A percentile compares a stretch with the other conserved stretches of the same genome.
These are phyloP conservation scores for Coracopsis vasa DNA, from an alignment of 2,113 vertebrate genomes.

Conservation along the genomic window DNA sequence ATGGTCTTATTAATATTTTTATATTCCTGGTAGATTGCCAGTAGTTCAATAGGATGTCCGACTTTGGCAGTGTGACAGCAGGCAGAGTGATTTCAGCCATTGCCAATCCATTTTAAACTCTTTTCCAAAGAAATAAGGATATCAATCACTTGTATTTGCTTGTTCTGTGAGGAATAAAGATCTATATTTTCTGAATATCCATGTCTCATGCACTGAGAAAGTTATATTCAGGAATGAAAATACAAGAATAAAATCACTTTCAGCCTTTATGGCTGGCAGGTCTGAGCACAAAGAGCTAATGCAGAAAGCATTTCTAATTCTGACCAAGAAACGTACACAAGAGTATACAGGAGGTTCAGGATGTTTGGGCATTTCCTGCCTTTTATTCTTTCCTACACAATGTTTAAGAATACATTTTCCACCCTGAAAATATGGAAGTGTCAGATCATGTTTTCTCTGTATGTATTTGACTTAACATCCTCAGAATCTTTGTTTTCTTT, in stretches of 20 bases:
- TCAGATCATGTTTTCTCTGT: background rate
- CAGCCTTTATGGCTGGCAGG: background rate
- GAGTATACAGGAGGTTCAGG: background rate
- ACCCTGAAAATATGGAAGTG: background rate
- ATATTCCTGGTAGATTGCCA: conserved; percentile 8
- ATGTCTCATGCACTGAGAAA: background rate
- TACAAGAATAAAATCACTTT: background rate
- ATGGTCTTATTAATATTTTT: background rate
- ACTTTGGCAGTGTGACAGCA: conserved; percentile 14
- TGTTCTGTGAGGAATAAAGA: background rate
- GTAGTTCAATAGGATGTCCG: background rate
- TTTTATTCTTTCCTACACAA: background rate
- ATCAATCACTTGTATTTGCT: conserved; percentile 16
- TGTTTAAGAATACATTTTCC: background rate
- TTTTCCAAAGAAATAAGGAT: conserved; percentile 18
- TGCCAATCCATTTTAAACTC: conserved; percentile 49
- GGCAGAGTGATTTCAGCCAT: conserved; percentile 14
- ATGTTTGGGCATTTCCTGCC: background rate
- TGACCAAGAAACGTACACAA: background rate
- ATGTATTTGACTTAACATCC: background rate
- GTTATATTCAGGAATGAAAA: background rate
- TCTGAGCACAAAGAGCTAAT: background rate
- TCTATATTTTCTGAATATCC: background rate
- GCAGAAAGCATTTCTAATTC: background rate
- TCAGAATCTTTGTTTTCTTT: background rate